Evolutionary conservation across 2,113 vertebrate species (phyloP).

Genomic region (Alligator sinensis): DNA sequence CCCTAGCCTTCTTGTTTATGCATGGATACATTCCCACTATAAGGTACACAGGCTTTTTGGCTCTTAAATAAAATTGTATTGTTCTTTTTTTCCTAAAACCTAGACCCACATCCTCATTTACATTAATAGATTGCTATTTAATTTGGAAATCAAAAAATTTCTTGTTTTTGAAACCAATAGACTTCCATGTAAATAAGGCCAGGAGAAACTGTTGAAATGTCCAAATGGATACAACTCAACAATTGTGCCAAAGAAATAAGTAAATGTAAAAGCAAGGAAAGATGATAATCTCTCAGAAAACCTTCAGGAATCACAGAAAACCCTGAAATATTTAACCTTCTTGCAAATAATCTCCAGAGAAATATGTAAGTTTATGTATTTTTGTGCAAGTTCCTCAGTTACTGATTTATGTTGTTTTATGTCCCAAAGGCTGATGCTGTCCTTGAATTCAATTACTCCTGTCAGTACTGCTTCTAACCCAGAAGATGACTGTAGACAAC

Average conservation of each 20-base stretch:
- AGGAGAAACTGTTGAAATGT: slow-evolving; percentile 36
- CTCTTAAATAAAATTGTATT: neutral
- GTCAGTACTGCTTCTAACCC: neutral
- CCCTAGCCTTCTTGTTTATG: neutral
- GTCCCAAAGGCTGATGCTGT: neutral
- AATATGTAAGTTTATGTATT: neutral
- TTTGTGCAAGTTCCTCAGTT: neutral
- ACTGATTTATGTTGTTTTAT: neutral
- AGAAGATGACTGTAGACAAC: neutral
- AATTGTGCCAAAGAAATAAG: neutral
- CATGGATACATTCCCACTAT: neutral
- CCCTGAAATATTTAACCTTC: neutral
- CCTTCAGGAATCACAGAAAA: neutral
- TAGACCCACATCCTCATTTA: slow-evolving; percentile 21
- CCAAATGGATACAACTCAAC: neutral
- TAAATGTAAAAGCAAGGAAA: neutral
- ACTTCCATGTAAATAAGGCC: neutral
- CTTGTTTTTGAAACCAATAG: neutral
- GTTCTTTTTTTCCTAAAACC: slow-evolving; percentile 17
- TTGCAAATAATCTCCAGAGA: neutral
- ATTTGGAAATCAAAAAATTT: slow-evolving; percentile 19
- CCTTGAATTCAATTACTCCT: neutral
- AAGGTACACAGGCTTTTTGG: slow-evolving; percentile 16
- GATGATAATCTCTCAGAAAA: neutral
- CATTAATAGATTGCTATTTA: slow-evolving; percentile 25